Base-by-base conservation (phyloP, 2,113 vertebrate species). In the Lamprotornis superbus region DNA sequence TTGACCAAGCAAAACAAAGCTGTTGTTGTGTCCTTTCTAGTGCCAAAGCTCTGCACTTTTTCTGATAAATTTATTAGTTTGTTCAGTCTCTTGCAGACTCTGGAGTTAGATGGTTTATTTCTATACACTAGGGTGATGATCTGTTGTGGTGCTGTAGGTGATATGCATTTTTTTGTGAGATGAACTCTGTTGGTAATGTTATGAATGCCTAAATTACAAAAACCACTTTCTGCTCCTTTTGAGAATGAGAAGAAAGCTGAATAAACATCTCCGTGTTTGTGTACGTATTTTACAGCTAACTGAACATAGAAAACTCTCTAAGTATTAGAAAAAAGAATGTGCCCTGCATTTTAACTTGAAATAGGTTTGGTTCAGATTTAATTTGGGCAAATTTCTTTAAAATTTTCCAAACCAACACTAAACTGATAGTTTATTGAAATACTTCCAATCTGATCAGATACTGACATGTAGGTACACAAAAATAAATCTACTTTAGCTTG, bases 1-100 rank as follows among this genome's bases (percentile, higher is more conserved):
- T 86, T 94, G 93, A 95, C 71, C 55, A 83, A 88, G 68, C 20
- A 71, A 95, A 94, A 88, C 40, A 88, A 92, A 96, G 68, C 84
- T 88, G 47, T 81, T 91, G n/a, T 70, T 80, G 39, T 25, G 18
- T 83, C 13, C 37, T 77, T 94, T 90, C 61, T 83, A 81, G 14
- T 90, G 57, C 71, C 78, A 68, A 90, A 64, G n/a, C 68, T 39
- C 28, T 3, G 1, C 31, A 44, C 1, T 33, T 73, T 55, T 81
- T 57, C 40, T 88, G 84, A 80, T 39, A 52, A 84, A 85, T 83
- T 3, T 79, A 37, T 78, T 74, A 16, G 35, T 47, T 70, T 70
- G 19, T 90, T 44, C 52, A 17, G 53, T 79, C 16, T 70, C 0
- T n/a, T 83, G 44, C 20, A 61, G 35, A 28, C 16, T 63, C 49